Base-by-base conservation (phyloP, 2,888 invertebrate genomes). In the Lasioglossum marginatum region DNA sequence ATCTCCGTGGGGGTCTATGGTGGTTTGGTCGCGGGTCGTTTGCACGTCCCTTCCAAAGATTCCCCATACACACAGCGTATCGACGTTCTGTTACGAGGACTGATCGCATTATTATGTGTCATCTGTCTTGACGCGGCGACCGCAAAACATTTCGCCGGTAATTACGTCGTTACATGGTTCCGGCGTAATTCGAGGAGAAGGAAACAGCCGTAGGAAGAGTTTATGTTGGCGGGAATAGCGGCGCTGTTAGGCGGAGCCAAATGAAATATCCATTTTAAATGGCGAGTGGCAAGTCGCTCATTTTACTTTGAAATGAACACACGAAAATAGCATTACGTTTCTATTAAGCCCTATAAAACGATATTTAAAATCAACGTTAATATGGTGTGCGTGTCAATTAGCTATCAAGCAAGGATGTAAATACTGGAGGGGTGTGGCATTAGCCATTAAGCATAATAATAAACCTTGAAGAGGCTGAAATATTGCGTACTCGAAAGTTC, bases 41-140 rank as follows among this genome's bases (percentile, higher is more conserved):
- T 57, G 72, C 72, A 73, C 75, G 57, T 57, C 66, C 45, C 79
- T 79, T 74, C 40, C 66, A 40, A 71, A 60, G 57, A 77, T 45
- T 60, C 71, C 63, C 75, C 27, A 19, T 16, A 27, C 57, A 12
- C 40, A 5, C n/a, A 45, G n/a, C 40, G 77, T 52, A 71, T 78
- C 78, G 52, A 31, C 45, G 78, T 57, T 57, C 73, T 57, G 76
- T 74, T 82, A 72, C 79, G 82, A 78, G 66, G 68, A 79, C 78
- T 60, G 82, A 84, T 86, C 78, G 57, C 78, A 23, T 76, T 79
- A 87, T 88, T 85, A 83, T 72, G 80, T 74, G 72, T 77, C 78
- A 87, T 81, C 80, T 83, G 80, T 68, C 85, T 88, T 79, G 68
- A 80, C 75, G 74, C 34, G 63, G 77, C 45, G 68, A 85, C 75